These are phyloP conservation scores for Drosophila navojoa DNA, from an alignment of 1,140 invertebrate genomes.

Conservation along the genomic window DNA sequence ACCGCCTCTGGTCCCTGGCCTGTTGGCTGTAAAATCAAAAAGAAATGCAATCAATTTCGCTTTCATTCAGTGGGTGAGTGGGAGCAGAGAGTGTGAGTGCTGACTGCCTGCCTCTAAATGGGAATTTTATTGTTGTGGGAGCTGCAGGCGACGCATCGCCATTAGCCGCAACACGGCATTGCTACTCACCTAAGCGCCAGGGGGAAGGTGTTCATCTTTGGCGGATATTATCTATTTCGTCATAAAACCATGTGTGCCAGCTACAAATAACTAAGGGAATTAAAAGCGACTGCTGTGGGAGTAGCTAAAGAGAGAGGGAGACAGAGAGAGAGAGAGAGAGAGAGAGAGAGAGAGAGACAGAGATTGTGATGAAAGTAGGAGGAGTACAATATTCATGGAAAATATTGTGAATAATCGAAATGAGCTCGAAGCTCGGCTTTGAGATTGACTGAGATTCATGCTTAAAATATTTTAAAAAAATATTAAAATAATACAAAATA, in stretches of 20 bases:
- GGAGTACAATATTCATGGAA: too few species aligned
- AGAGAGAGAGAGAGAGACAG: too few species aligned
- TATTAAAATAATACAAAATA: too few species aligned
- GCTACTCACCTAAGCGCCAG: conserved; percentile 56
- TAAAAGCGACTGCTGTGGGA: conserved; percentile 2
- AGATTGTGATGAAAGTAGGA: too few species aligned
- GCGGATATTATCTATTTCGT: conserved; percentile 28
- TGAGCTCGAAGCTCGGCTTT: too few species aligned
- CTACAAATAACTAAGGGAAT: conserved; percentile 41
- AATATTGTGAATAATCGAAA: too few species aligned
- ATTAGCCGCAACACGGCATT: conserved; percentile 68
- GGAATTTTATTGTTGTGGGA: conserved; percentile 77
- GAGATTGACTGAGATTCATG: too few species aligned
- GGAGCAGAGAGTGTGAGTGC: too few species aligned
- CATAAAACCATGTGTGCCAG: conserved; percentile 5
- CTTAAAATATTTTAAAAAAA: too few species aligned
- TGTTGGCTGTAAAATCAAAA: too few species aligned
- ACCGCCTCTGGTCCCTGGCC: too few species aligned
- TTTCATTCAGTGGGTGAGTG: background rate
- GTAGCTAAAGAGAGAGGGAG: background rate
- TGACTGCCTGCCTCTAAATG: conserved; percentile 55
- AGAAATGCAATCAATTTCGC: too few species aligned
- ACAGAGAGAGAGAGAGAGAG: background rate
- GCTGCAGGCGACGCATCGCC: conserved; percentile 52
- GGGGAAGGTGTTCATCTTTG: conserved; percentile 34